These are phyloP conservation scores for Penaeus indicus DNA, from an alignment of 1,140 invertebrate genomes.

Conservation along the genomic window DNA sequence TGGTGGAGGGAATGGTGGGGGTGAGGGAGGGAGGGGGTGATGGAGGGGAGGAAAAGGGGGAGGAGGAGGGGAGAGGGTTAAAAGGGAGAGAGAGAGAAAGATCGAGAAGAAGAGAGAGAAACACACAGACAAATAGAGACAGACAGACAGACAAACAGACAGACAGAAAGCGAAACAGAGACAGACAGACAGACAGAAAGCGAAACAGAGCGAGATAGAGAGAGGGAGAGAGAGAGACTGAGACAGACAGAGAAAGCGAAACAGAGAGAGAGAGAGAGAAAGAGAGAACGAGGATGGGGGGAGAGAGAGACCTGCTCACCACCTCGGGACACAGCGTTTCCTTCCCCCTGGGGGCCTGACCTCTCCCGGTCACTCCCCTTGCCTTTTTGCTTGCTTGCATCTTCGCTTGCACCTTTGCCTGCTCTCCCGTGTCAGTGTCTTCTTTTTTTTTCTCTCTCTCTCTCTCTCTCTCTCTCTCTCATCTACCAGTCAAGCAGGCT, in stretches of 20 bases:
- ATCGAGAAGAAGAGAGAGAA: constrained; percentile 13
- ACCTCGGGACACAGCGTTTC: too few species aligned
- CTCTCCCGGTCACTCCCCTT: too few species aligned
- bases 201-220: background rate
- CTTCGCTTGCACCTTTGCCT: too few species aligned
- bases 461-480: too few species aligned
- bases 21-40: background rate
- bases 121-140: too few species aligned
- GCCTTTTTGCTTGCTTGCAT: too few species aligned
- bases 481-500: too few species aligned
- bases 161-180: background rate
- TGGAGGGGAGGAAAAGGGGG: background rate
- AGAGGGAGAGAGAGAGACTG: background rate
- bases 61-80: background rate
- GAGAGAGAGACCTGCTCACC: background rate
- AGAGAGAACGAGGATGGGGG: background rate
- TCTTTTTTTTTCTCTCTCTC: too few species aligned
- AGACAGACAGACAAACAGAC: too few species aligned
- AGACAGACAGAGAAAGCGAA: background rate
- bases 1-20: too few species aligned
- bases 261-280: background rate
- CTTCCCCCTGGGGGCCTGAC: too few species aligned
- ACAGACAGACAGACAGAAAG: background rate
- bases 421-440: too few species aligned
- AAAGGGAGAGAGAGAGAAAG: constrained; percentile 12